Evolutionary conservation across 2,113 vertebrate species (phyloP), one percentile per base, ranked within the genome.

Genomic region (Hyla sarda): DNA sequence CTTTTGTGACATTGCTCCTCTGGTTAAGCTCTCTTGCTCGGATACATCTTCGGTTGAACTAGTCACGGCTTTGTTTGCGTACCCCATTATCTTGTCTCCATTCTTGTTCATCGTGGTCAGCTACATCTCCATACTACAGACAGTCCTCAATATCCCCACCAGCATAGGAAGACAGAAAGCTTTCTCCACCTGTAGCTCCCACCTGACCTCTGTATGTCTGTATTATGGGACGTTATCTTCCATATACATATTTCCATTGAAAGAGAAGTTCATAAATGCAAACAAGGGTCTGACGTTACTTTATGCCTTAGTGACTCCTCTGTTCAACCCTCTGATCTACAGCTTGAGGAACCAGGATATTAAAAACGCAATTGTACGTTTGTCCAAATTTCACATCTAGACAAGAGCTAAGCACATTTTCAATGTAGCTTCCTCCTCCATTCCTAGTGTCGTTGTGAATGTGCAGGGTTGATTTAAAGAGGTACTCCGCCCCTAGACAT

Each of bases 161-260:
- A 41, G 1, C 30, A 25, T 2, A 19, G 83, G 74, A 17, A 78
- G 60, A 79, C 47, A 79, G 13, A 85, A 85, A 69, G 60, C 83
- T 41, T 85, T 85, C 45, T 85, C 83, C 74, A 85, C 83, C 30
- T 85, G 83, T 28, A 85, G 74, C n/a, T 85, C 74, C 30, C 83
- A 85, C 14, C 45, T 85, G 23, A 54, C 17, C 12, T 9, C 67
- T 13, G 83, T 85, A 5, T 85, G 74, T 50, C 11, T 71, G 47
- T 85, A 85, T 30, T 85, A 78, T 12, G 83, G 83, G 6, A 85
- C 74, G 5, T 16, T 85, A 13, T n/a, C 47, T 0, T 52, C 60
- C 19, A 67, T 78, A 25, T 85, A 85, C 28, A 79, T 79, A 5
- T 50, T 78, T 17, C 74, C 74, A 37, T 58, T 16, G 5, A 77